Percentiles rank a stretch among this genome's conserved stretches.
Evolutionary conservation across 1,140 invertebrate species (phyloP).

Genomic region (Drosophila sp.): DNA sequence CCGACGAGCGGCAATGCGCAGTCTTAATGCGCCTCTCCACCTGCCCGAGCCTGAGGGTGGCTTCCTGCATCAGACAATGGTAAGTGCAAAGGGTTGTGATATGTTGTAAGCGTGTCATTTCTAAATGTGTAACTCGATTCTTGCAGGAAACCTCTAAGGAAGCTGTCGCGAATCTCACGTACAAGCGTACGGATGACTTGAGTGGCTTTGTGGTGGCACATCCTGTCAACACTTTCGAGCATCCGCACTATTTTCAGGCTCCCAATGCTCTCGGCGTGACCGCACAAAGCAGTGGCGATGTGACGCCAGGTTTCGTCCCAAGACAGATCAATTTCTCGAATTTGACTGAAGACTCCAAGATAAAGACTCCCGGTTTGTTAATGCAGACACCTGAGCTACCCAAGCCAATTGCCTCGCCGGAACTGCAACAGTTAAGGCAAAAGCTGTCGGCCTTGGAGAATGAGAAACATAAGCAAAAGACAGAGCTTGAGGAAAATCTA

Average conservation of each 20-base stretch:
- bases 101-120: not conserved
- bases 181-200: slow-evolving; percentile 78
- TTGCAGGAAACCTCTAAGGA: slow-evolving; percentile 78
- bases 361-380: slow-evolving; percentile 80
- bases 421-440: slow-evolving; percentile 44
- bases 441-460: slow-evolving; percentile 47
- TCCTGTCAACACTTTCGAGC: slow-evolving; percentile 76
- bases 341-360: slow-evolving; percentile 80
- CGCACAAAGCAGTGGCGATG: slow-evolving; percentile 53
- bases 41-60: slow-evolving; percentile 61
- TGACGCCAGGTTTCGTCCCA: slow-evolving; percentile 73
- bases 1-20: slow-evolving; percentile 84
- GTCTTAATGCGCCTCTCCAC: slow-evolving; percentile 61
- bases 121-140: not conserved
- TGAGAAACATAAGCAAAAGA: slow-evolving; percentile 62
- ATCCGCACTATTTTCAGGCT: slow-evolving; percentile 80
- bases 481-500: slow-evolving; percentile 50
- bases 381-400: slow-evolving; percentile 76
- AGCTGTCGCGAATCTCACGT: slow-evolving; percentile 75
- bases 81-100: slow-evolving; percentile 40
- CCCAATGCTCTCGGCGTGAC: slow-evolving; percentile 52
- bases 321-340: slow-evolving; percentile 83
- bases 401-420: slow-evolving; percentile 38
- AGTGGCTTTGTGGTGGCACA: slow-evolving; percentile 65
- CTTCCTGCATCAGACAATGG: slow-evolving; percentile 76